These are phyloP conservation scores for Brenthis hecate DNA, from an alignment of 2,888 invertebrate species.

Conservation along the genomic window DNA sequence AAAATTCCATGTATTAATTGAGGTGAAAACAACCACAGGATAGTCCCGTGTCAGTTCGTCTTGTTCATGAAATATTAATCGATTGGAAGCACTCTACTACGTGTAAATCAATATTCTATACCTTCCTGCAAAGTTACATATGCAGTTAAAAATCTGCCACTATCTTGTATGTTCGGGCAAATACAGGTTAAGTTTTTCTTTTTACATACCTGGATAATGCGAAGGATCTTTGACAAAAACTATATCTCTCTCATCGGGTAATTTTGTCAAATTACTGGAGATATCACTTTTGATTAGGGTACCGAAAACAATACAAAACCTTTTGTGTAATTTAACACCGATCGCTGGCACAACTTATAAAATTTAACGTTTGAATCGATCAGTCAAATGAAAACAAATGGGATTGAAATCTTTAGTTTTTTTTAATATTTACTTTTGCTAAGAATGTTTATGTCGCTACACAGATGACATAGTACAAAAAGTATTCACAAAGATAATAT, in stretches of 20 bases:
- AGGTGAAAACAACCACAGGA: conserved; percentile 60
- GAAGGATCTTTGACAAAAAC: conserved; percentile 47
- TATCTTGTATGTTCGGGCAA: conserved; percentile 37
- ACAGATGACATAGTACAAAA: not conserved
- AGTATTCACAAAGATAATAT: conserved; percentile 25
- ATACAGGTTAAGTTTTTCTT: conserved; percentile 54
- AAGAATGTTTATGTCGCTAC: not conserved
- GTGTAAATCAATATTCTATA: conserved; percentile 68
- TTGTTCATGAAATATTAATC: conserved; percentile 61
- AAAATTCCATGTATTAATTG: conserved; percentile 55
- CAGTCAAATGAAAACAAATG: conserved; percentile 36
- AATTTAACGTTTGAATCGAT: conserved; percentile 56
- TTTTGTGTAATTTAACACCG: conserved; percentile 75
- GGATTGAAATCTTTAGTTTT: conserved; percentile 26
- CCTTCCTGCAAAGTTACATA: conserved; percentile 50
- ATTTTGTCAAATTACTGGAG: conserved; percentile 72
- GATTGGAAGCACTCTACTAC: conserved; percentile 58
- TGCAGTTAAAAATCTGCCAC: conserved; percentile 45
- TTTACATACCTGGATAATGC: conserved; percentile 35
- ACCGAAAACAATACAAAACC: conserved; percentile 70
- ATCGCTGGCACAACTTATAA: conserved; percentile 59
- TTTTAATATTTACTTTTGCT: conserved; percentile 9
- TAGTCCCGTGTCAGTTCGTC: conserved; percentile 65
- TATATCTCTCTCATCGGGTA: conserved; percentile 59
- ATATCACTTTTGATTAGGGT: conserved; percentile 73